Base-by-base conservation (phyloP, 2,888 invertebrate species). In the Lasioglossum marginatum region DNA sequence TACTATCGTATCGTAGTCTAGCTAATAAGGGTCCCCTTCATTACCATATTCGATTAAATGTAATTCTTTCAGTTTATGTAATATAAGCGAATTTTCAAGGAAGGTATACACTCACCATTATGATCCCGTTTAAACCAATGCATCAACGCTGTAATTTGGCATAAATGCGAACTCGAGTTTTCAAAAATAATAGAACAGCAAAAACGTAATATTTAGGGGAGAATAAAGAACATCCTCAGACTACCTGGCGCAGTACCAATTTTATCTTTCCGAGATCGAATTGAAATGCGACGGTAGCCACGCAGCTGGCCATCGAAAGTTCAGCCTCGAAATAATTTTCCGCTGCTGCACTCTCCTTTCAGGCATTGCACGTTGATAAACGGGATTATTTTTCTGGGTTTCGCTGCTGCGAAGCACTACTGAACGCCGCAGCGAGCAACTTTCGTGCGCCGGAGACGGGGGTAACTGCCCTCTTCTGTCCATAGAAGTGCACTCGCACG, bases 331-430 rank as follows among this genome's bases (percentile, higher is more conserved):
- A 37, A 68, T 68, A 73, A 79, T 85, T 78, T 14, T 43, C 27
- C 31, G 70, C 73, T 27, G 34, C 43, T 27, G 4, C 27, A 23
- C 70, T 70, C 27, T 37, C 71, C 82, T 77, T 77, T 34, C 63
- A n/a, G 52, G 37, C 8, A 60, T 68, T 68, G 79, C 73, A 70
- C 45, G 77, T 72, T 78, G 82, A 88, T 89, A 90, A 87, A 88
- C 79, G 73, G 71, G 84, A 86, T 90, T 90, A 90, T 90, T 87
- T 89, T 89, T 83, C 84, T 78, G 82, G 84, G 83, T 82, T 81
- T 83, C 83, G 72, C 79, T 57, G 82, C 72, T 57, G 83, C 57
- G 85, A 87, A 83, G 83, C 79, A 87, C 87, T 84, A 82, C 77
- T 40, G 81, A 80, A 80, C 71, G 37, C 48, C 71, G 74, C 23